A percentile compares a stretch with the other conserved stretches of the same genome.
phyloP scores from a whole-genome alignment of 2,113 vertebrate species.

The Sebastes fasciatus region DNA sequence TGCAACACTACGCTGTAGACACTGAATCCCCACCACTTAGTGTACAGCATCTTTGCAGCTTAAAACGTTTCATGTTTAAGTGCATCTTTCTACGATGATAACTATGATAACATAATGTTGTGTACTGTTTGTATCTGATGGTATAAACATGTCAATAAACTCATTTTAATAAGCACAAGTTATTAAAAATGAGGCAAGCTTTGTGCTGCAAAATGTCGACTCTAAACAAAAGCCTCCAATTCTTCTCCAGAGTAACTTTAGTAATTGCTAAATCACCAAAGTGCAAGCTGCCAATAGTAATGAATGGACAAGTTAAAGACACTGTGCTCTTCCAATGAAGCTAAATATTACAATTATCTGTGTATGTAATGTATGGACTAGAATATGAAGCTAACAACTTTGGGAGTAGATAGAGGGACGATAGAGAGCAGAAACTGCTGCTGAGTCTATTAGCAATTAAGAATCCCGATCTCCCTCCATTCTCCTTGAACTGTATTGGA shows the following conservation, averaged over 20 bases:
- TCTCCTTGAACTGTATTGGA: conserved; percentile 71
- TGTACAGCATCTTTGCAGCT: too few relatives aligned
- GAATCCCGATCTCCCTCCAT: conserved; percentile 50
- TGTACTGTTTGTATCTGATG: too few relatives aligned
- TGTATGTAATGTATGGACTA: neutral
- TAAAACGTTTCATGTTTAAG: too few relatives aligned
- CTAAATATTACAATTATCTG: neutral
- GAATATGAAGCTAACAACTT: neutral
- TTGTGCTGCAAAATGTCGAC: neutral
- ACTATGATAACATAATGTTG: too few relatives aligned
- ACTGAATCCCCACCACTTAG: too few relatives aligned
- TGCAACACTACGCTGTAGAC: too few relatives aligned
- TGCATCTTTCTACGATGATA: too few relatives aligned
- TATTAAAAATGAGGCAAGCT: neutral
- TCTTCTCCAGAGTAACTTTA: neutral
- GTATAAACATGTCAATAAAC: neutral
- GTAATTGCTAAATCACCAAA: neutral
- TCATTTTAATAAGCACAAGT: neutral
- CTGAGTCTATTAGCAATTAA: conserved; percentile 65
- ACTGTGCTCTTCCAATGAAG: too few relatives aligned
- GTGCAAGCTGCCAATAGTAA: neutral
- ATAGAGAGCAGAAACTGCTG: conserved; percentile 28
- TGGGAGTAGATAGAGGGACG: neutral
- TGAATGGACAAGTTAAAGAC: neutral
- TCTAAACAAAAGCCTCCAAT: neutral